Conservation (phyloP, 2,797 vertebrate species). For the Neosilurus mollespiculum region DNA sequence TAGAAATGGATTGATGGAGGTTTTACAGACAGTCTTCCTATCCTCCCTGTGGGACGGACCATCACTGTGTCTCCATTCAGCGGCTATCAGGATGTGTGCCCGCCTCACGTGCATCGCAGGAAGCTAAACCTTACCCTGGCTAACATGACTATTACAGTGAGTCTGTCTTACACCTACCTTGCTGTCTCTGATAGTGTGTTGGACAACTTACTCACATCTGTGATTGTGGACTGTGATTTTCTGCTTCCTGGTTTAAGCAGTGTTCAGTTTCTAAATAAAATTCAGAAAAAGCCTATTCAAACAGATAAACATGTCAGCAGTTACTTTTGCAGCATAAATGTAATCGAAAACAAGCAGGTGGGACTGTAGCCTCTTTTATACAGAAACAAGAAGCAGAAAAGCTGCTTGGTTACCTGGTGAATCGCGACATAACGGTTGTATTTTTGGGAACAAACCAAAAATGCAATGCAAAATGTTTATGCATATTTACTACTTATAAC, state of each 20-base stretch:
- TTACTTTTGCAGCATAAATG: neutral
- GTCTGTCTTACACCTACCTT: slow-evolving; percentile 38
- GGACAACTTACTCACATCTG: too few species aligned
- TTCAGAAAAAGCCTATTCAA: neutral
- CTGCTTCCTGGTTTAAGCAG: too few species aligned
- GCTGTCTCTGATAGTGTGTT: neutral
- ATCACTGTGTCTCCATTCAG: slow-evolving; percentile 87
- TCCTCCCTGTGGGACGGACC: slow-evolving; percentile 80
- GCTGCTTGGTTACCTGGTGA: neutral
- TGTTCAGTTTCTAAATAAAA: too few species aligned
- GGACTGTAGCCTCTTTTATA: neutral
- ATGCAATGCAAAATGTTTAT: too few species aligned
- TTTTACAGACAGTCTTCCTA: slow-evolving; percentile 84
- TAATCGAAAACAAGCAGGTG: neutral
- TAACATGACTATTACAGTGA: slow-evolving; percentile 83
- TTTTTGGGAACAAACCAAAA: too few species aligned
- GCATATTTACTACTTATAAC: too few species aligned
- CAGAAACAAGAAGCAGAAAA: neutral
- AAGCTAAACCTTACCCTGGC: slow-evolving; percentile 70
- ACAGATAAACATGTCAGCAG: neutral
- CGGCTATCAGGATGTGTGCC: slow-evolving; percentile 81
- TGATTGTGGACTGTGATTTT: too few species aligned
- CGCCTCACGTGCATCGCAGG: slow-evolving; percentile 70
- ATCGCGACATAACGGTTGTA: too few species aligned
- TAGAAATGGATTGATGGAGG: slow-evolving; percentile 91